phyloP scores from a whole-genome alignment of 2,888 invertebrate genomes.

The Julus scandinavius region DNA sequence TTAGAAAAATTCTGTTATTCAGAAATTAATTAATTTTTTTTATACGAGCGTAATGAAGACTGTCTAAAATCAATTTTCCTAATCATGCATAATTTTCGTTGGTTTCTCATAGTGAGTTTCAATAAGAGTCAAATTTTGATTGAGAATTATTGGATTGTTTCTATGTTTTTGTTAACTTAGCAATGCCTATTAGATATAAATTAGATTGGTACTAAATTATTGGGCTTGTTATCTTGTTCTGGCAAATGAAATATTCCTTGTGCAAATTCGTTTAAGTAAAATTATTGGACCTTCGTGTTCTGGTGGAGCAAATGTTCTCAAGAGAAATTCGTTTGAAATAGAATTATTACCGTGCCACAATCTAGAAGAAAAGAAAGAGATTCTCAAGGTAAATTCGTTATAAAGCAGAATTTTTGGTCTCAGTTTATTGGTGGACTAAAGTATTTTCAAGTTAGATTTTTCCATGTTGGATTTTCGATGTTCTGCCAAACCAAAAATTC shows the following conservation, averaged over 20 bases:
- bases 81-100: too few relatives aligned
- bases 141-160: too few relatives aligned
- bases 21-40: too few relatives aligned
- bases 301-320: neutral
- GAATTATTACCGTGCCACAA: neutral
- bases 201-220: too few relatives aligned
- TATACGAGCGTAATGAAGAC: too few relatives aligned
- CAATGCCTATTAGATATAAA: too few relatives aligned
- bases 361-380: neutral
- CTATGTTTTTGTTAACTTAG: too few relatives aligned
- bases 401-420: neutral
- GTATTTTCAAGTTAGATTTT: neutral
- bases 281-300: neutral
- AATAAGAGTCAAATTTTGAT: neutral
- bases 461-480: neutral
- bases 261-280: neutral
- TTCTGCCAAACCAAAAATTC: neutral
- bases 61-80: too few relatives aligned
- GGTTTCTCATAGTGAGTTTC: neutral
- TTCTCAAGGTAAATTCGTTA: neutral
- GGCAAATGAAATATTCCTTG: neutral
- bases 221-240: too few relatives aligned
- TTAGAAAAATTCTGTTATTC: too few relatives aligned
- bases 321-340: slow-evolving; percentile 21
- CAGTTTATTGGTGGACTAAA: neutral